Base-by-base conservation (phyloP, 2,113 vertebrate species). In the Rallus limicola region DNA sequence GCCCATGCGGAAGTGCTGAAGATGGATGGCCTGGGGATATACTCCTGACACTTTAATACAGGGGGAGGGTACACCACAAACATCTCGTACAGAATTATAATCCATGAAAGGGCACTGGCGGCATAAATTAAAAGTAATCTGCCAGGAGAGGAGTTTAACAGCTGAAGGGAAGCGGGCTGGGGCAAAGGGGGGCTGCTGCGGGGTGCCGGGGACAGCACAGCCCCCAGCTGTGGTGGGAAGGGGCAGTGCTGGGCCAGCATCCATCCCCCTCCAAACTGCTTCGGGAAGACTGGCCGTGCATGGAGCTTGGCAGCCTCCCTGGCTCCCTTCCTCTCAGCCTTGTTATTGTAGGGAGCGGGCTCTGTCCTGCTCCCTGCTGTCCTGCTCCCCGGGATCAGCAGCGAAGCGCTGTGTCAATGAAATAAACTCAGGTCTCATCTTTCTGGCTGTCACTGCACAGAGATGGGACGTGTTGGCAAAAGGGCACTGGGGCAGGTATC, bases 1-100 rank as follows among this genome's bases (percentile, higher is more conserved):
- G 95, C 95, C 95, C 95, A 8, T 92, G 90, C 64, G 96, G 97
- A 97, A 96, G 95, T 16, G 68, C 29, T 87, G 95, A 97, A 97
- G 97, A 97, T 96, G 97, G 92, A 97, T 97, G 95, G 92, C 92
- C 93, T 34, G 70, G 92, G 96, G 93, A 92, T 95, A 25, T 83
- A 59, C 86, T 95, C 77, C 94, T 97, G 96, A 97, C 93, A 93
- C 92, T 95, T 94, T 94, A 97, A 96, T 94, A 93, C 0, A 12
- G 77, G 96, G 94, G 93, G 95, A 96, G 96, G 95, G 80, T 87
- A 93, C 95, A 56, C 86, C 83, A 55, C 74, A 67, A 92, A 82
- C 82, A 62, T 90, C 92, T 95, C 76, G 8, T 62, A 34, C 67
- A 48, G 94, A 96, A 96, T 92, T 94, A 93, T 93, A 92, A 95